phyloP scores from a whole-genome alignment of 92 coral and sea anemone species.

The Siderastrea siderea region DNA sequence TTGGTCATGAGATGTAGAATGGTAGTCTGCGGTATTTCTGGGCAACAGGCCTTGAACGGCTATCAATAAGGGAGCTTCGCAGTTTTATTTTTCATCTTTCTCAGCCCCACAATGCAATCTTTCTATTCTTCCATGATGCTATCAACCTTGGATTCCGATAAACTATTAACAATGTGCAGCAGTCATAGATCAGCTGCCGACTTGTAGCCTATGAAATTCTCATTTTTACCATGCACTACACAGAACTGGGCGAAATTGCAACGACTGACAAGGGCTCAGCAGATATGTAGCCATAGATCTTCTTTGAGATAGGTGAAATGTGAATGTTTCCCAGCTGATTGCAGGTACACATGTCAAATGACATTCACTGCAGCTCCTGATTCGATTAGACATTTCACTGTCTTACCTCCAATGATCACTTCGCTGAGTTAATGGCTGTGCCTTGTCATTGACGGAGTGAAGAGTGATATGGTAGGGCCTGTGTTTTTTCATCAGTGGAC shows the following conservation, averaged over 20 bases:
- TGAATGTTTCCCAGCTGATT: not conserved
- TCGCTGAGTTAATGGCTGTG: not conserved
- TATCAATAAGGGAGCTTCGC: too few relatives aligned
- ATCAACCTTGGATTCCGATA: too few relatives aligned
- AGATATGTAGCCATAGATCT: constrained; percentile 18
- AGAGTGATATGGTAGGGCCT: constrained; percentile 1
- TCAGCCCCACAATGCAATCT: too few relatives aligned
- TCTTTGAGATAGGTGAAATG: not conserved
- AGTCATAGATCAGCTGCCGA: constrained; percentile 19
- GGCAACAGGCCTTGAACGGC: too few relatives aligned
- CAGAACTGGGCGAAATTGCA: constrained; percentile 12
- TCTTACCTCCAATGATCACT: not conserved
- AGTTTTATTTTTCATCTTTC: too few relatives aligned
- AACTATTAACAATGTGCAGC: not conserved
- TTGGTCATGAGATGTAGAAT: too few relatives aligned
- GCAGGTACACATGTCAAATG: constrained; percentile 12
- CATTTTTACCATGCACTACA: not conserved
- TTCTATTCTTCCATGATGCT: too few relatives aligned
- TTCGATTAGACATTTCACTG: too few relatives aligned
- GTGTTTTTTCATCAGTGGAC: not conserved
- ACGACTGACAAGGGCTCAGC: constrained; percentile 18
- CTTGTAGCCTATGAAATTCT: constrained; percentile 6
- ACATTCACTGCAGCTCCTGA: constrained; percentile 4
- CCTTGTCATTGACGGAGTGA: not conserved
- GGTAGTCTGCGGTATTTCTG: too few relatives aligned